These are phyloP conservation scores for Shargacucullia verbasci DNA, from an alignment of 2,888 invertebrate genomes.

Conservation along the genomic window DNA sequence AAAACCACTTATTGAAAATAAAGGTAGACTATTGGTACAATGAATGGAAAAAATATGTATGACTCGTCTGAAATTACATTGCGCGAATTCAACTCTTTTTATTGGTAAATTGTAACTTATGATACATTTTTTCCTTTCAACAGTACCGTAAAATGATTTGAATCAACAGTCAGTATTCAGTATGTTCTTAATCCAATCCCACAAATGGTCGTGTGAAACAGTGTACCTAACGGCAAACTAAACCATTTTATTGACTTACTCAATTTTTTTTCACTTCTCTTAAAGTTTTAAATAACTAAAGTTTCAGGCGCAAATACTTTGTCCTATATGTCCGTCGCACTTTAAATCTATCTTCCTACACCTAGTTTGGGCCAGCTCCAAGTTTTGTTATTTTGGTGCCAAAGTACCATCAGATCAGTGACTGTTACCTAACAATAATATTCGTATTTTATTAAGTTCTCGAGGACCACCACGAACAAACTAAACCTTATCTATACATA, in stretches of 20 bases:
- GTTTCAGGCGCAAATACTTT: constrained; percentile 22
- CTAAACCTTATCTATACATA: constrained; percentile 65
- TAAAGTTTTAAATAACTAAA: constrained; percentile 2
- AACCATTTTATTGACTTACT: too few relatives aligned
- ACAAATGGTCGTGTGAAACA: constrained; percentile 23
- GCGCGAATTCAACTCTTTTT: neutral
- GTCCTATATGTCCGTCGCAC: constrained; percentile 36
- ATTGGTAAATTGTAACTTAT: neutral
- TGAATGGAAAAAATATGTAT: too few relatives aligned
- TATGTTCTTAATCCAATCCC: constrained; percentile 20
- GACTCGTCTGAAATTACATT: neutral
- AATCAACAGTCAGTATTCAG: neutral
- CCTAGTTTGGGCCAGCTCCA: constrained; percentile 76
- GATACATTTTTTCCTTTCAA: constrained; percentile 11
- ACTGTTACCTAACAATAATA: constrained; percentile 68
- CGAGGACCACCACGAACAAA: constrained; percentile 64
- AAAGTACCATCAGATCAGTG: constrained; percentile 62
- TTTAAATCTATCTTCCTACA: constrained; percentile 40
- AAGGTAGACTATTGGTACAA: too few relatives aligned
- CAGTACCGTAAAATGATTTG: constrained; percentile 12
- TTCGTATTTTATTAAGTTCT: constrained; percentile 59
- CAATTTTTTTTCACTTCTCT: neutral
- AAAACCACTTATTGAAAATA: too few relatives aligned
- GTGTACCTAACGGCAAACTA: constrained; percentile 10
- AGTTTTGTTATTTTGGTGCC: constrained; percentile 68